Percentiles rank a stretch among this genome's conserved stretches.
These are phyloP conservation scores for Poecilobothrus nobilitatus DNA, from an alignment of 2,888 invertebrate genomes.

Conservation along the genomic window DNA sequence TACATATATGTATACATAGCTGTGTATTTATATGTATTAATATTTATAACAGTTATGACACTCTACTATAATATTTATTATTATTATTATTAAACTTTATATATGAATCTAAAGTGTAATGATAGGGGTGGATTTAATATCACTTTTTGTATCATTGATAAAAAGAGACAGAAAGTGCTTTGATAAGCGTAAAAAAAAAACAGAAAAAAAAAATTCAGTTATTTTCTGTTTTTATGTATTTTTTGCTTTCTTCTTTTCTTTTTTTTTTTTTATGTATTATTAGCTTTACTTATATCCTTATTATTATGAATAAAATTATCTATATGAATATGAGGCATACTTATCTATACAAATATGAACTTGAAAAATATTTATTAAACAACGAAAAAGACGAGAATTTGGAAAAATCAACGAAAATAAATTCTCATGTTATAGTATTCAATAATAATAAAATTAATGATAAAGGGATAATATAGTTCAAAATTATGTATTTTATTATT, in stretches of 20 bases:
- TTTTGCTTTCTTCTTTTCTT: too few species aligned
- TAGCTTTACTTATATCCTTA: neutral
- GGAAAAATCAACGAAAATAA: neutral
- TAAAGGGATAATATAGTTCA: neutral
- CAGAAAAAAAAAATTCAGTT: neutral
- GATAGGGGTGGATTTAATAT: neutral
- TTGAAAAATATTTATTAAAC: neutral
- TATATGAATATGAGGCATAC: neutral
- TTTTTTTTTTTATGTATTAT: too few species aligned
- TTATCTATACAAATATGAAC: neutral
- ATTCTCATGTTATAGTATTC: neutral
- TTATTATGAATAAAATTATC: neutral
- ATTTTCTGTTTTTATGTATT: too few species aligned
- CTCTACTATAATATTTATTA: too few species aligned
- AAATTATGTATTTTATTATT: neutral
- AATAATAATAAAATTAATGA: constrained; percentile 3
- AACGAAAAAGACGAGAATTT: too few species aligned
- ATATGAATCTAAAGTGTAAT: neutral
- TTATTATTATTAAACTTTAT: too few species aligned
- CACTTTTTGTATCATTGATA: neutral
- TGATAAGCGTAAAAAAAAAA: neutral
- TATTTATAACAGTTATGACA: too few species aligned
- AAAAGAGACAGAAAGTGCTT: neutral
- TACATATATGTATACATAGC: too few species aligned
- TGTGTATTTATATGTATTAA: too few species aligned